phyloP scores from a whole-genome alignment of 2,888 invertebrate genomes.

The Macrostomum cliftonense region DNA sequence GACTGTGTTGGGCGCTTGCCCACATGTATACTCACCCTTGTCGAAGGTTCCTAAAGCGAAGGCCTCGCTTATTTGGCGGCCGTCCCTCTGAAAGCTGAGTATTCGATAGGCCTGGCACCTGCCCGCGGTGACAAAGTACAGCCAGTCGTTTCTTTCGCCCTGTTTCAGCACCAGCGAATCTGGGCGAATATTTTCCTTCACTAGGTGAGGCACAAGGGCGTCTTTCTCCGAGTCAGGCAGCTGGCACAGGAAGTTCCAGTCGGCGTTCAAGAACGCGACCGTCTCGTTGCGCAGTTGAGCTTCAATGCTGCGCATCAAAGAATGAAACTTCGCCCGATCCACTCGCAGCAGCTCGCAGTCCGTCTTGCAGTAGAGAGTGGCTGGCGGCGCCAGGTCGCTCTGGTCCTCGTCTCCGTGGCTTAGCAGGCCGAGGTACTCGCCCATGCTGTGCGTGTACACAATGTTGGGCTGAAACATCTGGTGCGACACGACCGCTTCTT shows the following conservation, averaged over 20 bases:
- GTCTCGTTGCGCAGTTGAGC: slow-evolving; percentile 16
- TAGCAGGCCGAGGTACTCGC: slow-evolving; percentile 23
- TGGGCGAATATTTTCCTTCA: slow-evolving; percentile 21
- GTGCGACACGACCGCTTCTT: slow-evolving; percentile 10
- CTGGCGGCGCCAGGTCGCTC: slow-evolving; percentile 21
- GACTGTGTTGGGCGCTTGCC: too few species aligned
- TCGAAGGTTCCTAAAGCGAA: slow-evolving; percentile 16
- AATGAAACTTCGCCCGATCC: slow-evolving; percentile 20
- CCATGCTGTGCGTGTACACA: slow-evolving; percentile 24
- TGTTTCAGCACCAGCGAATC: slow-evolving; percentile 20
- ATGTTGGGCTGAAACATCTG: slow-evolving; percentile 23
- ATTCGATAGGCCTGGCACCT: slow-evolving; percentile 20
- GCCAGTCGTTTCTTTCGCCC: slow-evolving; percentile 17
- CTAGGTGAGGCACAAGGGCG: slow-evolving; percentile 19
- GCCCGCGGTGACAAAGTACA: slow-evolving; percentile 21
- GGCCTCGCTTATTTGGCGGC: slow-evolving; percentile 15
- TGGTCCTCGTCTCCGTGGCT: slow-evolving; percentile 15
- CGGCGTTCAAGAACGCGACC: slow-evolving; percentile 1
- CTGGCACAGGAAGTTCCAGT: not conserved
- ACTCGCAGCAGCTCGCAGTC: slow-evolving; percentile 18
- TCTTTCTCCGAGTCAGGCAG: slow-evolving; percentile 11
- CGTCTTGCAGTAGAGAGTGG: slow-evolving; percentile 22
- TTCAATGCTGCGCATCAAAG: slow-evolving; percentile 15
- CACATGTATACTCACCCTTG: slow-evolving; percentile 11
- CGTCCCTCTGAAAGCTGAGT: slow-evolving; percentile 18